Evolutionary conservation across 2,888 invertebrate species (phyloP).

Genomic region (Torymus texanus): DNA sequence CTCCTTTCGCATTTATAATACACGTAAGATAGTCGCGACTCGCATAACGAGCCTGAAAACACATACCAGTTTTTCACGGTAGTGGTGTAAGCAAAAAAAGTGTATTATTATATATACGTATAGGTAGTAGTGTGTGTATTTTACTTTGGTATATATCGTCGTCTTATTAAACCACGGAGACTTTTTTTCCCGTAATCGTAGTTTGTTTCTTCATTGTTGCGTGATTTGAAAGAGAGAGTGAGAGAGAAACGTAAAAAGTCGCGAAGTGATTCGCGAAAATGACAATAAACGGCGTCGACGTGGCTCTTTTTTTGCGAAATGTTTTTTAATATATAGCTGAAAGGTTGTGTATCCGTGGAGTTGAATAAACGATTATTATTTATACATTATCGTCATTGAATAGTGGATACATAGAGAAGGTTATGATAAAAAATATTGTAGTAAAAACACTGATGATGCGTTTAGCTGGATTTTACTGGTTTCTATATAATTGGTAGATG

Average conservation of each 20-base stretch:
- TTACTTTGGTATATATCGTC: constrained; percentile 2
- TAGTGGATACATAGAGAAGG: too few species aligned
- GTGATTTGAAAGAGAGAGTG: too few species aligned
- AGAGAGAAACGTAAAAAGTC: neutral
- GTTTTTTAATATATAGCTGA: too few species aligned
- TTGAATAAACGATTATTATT: too few species aligned
- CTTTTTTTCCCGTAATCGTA: too few species aligned
- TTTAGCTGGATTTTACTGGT: too few species aligned
- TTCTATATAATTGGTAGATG: too few species aligned
- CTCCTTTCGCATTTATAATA: constrained; percentile 59
- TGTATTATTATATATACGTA: constrained; percentile 33
- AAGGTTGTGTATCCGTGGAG: too few species aligned
- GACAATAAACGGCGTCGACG: constrained; percentile 12
- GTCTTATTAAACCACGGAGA: too few species aligned
- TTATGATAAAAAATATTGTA: too few species aligned
- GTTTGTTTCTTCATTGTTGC: constrained; percentile 22
- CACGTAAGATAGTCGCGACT: neutral
- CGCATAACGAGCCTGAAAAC: constrained; percentile 51
- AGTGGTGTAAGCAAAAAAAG: neutral
- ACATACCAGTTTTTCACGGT: constrained; percentile 46
- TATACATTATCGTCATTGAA: too few species aligned
- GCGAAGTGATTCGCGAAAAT: constrained; percentile 38
- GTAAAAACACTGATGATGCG: too few species aligned
- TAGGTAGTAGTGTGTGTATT: neutral
- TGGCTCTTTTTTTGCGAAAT: neutral